Evolutionary conservation across 2,113 vertebrate genomes (phyloP).

Genomic region (Prochilodus magdalenae): DNA sequence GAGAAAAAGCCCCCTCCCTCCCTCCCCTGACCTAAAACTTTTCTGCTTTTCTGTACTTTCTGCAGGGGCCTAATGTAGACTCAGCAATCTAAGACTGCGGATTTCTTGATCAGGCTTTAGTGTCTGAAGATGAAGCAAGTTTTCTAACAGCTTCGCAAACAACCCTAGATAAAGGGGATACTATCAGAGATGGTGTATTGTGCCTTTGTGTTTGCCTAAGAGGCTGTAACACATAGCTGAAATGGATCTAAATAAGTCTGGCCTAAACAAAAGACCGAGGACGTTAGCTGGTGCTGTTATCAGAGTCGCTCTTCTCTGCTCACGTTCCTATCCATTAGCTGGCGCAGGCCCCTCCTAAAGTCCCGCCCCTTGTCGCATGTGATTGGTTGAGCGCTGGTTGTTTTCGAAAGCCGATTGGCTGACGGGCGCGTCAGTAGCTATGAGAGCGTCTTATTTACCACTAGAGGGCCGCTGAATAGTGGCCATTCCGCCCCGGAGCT

Average conservation of each 20-base stretch:
- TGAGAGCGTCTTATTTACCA: slow-evolving; percentile 73
- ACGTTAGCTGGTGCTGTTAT: slow-evolving; percentile 59
- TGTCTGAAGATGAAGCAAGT: slow-evolving; percentile 8
- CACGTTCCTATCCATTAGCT: slow-evolving; percentile 60
- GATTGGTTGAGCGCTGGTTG: slow-evolving; percentile 64
- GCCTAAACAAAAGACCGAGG: slow-evolving; percentile 67
- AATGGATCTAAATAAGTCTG: neutral
- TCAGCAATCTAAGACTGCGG: neutral
- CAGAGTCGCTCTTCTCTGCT: slow-evolving; percentile 54
- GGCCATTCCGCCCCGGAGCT: slow-evolving; percentile 68
- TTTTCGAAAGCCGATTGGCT: slow-evolving; percentile 68
- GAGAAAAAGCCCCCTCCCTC: slow-evolving; percentile 21
- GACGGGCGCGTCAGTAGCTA: slow-evolving; percentile 50
- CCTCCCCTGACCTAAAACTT: slow-evolving; percentile 6
- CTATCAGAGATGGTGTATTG: neutral
- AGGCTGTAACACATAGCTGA: neutral
- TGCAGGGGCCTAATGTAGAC: neutral
- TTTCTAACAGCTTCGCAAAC: neutral
- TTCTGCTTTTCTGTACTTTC: neutral
- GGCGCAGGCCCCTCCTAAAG: slow-evolving; percentile 49
- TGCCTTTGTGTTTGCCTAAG: neutral
- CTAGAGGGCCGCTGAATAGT: slow-evolving; percentile 58
- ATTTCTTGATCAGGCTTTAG: neutral
- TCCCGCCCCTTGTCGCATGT: neutral
- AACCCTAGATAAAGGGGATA: neutral